Base-by-base conservation (phyloP, 2,888 invertebrate species). In the Macroteleia sp. region DNA sequence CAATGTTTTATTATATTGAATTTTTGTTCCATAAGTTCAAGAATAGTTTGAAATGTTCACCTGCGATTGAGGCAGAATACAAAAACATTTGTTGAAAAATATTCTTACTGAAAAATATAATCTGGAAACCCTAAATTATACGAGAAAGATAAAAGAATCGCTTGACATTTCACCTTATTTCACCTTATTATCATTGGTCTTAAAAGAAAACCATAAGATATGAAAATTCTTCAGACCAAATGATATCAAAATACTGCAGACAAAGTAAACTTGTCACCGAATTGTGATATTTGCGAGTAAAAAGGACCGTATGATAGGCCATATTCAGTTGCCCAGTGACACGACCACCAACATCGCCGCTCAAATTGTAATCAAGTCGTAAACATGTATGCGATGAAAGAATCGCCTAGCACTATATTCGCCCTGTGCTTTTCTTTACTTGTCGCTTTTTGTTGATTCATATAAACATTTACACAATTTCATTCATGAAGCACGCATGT, bases 401-500 rank as follows among this genome's bases (percentile, higher is more conserved):
- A 69, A 64, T 64, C 69, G 48, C 10, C 41, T 57, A 56, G 44
- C 79, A 73, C 79, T 32, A 10, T 81, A 83, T 84, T 83, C 82
- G 84, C 69, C 46, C 44, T 34, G 56, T 39, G 69, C 44, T 76
- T 80, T 71, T 62, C 48, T 41, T 50, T 36, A 10, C 19, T 52
- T 46, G 77, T 82, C 61, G 69, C 82, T 67, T 76, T 79, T 80
- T 75, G 80, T 74, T 78, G 77, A 70, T 81, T 79, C 83, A 67
- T 80, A 85, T 87, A 88, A 88, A 88, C 85, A 86, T 88, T 88
- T 87, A 88, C 86, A 79, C 76, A 81, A 85, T 84, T 86, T 84
- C 85, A 84, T 85, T 88, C 82, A 86, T 84, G 82, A 81, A 66
- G 42, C 34, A 20, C 17, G 73, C 54, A 41, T 56, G 54, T 61